A percentile compares a stretch with the other conserved stretches of the same genome.
These are phyloP conservation scores for Cardinalis cardinalis DNA, from an alignment of 2,113 vertebrate genomes.

Conservation along the genomic window DNA sequence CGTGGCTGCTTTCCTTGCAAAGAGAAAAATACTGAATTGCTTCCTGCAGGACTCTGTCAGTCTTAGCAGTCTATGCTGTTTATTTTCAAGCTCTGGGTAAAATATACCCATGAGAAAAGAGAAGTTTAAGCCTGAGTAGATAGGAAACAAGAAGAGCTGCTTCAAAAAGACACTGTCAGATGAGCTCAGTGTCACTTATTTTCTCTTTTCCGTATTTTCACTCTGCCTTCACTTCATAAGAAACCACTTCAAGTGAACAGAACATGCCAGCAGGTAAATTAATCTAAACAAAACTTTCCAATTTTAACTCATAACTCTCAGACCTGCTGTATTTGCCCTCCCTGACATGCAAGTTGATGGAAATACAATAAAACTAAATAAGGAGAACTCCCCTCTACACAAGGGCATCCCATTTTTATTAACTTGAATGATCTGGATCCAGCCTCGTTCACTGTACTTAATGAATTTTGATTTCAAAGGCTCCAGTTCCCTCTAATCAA, in stretches of 20 bases:
- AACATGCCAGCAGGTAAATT: neutral
- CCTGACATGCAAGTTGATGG: neutral
- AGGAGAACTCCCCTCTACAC: neutral
- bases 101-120: neutral
- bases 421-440: neutral
- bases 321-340: neutral
- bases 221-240: neutral
- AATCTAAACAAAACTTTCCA: neutral
- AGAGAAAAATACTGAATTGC: neutral
- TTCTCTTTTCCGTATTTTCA: neutral
- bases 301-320: neutral
- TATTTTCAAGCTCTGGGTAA: neutral
- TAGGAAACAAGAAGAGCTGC: neutral
- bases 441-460: neutral
- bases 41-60: neutral
- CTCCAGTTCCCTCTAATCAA: neutral
- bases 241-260: neutral
- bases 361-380: neutral
- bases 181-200: neutral
- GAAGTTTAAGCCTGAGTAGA: neutral
- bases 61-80: neutral
- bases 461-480: constrained; percentile 1
- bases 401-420: neutral
- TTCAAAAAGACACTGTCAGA: neutral
- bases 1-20: neutral